Evolutionary conservation across 2,113 vertebrate species (phyloP).

Genomic region (Vidua macroura): DNA sequence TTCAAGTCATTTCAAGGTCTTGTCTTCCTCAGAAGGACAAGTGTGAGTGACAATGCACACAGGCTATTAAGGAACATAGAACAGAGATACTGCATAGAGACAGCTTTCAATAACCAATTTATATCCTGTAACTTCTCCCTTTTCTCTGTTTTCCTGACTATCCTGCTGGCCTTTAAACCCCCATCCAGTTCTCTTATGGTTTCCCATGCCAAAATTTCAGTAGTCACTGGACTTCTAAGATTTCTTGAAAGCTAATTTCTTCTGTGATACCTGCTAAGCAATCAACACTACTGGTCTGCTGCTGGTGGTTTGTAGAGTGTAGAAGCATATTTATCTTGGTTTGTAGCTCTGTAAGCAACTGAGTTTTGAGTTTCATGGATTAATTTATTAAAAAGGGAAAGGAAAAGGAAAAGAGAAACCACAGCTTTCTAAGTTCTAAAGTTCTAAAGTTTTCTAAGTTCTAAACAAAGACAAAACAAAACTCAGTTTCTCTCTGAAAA

Average conservation of each 20-base stretch:
- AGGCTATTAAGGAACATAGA: neutral
- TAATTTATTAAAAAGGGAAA: neutral
- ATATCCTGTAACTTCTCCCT: neutral
- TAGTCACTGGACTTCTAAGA: neutral
- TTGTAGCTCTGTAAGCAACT: neutral
- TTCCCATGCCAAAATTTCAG: neutral
- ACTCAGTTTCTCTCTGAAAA: neutral
- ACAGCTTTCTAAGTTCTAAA: neutral
- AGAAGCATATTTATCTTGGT: neutral
- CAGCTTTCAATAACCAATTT: neutral
- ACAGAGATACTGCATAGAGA: neutral
- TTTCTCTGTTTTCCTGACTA: neutral
- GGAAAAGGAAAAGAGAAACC: neutral
- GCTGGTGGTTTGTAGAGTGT: neutral
- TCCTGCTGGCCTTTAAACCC: neutral
- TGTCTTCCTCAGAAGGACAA: neutral
- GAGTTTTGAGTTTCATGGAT: neutral
- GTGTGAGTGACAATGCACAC: neutral
- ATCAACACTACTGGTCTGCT: neutral
- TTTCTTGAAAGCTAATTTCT: neutral
- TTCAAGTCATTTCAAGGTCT: neutral
- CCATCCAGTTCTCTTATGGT: neutral
- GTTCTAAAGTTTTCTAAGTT: neutral
- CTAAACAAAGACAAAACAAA: neutral
- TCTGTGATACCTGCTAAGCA: neutral